Conservation (phyloP, 1,140 invertebrate genomes). For the Sycophaga agraensis region DNA sequence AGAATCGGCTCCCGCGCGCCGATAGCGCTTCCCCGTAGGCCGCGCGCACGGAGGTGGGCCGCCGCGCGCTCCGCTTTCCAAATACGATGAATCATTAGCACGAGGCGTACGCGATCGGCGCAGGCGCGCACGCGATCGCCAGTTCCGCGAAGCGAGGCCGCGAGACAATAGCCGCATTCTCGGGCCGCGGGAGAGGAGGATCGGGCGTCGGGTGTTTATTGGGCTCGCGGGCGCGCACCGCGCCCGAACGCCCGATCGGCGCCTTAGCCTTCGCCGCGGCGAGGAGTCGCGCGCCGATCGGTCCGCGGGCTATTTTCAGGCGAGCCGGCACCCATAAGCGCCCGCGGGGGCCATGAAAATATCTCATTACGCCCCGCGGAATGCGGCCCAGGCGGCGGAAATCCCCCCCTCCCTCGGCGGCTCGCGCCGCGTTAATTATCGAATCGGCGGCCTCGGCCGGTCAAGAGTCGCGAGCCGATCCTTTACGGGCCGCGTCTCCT, state of each 20-base stretch:
- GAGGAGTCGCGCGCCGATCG: background rate
- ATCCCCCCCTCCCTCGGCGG: background rate
- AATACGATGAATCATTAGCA: slow-evolving; percentile 3
- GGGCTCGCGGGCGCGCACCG: too few relatives aligned
- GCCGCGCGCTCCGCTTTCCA: background rate
- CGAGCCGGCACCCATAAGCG: slow-evolving; percentile 4
- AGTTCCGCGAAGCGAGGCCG: background rate
- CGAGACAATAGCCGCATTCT: slow-evolving; percentile 28
- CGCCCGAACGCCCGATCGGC: slow-evolving; percentile 29
- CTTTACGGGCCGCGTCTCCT: too few relatives aligned
- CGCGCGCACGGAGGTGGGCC: background rate
- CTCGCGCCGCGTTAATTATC: background rate
- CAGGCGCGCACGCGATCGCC: too few relatives aligned
- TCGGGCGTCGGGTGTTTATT: too few relatives aligned
- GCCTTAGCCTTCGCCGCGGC: slow-evolving; percentile 38
- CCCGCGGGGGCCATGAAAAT: slow-evolving; percentile 2
- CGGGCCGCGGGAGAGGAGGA: background rate
- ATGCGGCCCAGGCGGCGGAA: slow-evolving; percentile 9
- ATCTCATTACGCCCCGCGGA: slow-evolving; percentile 14
- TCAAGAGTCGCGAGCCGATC: too few relatives aligned
- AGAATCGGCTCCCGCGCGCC: too few relatives aligned
- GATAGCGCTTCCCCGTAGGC: too few relatives aligned
- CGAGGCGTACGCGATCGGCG: background rate
- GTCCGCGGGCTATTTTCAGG: too few relatives aligned
- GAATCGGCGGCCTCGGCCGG: background rate